Conservation (phyloP, 92 coral and sea anemone species). For the Chrysogorgia sp. region DNA sequence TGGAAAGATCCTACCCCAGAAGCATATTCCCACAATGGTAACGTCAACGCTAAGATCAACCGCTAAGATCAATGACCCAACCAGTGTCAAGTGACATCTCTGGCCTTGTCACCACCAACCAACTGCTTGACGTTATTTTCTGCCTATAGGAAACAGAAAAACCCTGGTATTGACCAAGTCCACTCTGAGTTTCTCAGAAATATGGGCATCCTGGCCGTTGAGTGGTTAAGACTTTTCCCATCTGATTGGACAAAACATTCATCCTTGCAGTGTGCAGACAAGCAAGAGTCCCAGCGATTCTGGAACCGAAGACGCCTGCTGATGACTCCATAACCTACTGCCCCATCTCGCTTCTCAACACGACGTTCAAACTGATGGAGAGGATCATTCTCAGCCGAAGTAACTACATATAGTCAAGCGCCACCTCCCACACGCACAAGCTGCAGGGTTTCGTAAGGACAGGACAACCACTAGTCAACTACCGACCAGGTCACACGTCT, state of each 20-base stretch:
- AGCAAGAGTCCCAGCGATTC: constrained; percentile 32
- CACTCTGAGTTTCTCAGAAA: constrained; percentile 15
- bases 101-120: constrained; percentile 26
- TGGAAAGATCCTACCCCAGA: too few species aligned
- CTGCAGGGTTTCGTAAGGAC: too few species aligned
- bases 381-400: constrained; percentile 34
- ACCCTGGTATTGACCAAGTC: constrained; percentile 36
- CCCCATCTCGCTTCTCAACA: constrained; percentile 50
- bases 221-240: constrained; percentile 27
- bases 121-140: constrained; percentile 27
- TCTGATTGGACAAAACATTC: constrained; percentile 5
- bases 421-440: constrained; percentile 49
- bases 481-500: constrained; percentile 48
- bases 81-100: too few species aligned
- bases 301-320: too few species aligned
- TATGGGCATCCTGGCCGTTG: constrained; percentile 6
- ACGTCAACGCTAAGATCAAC: too few species aligned
- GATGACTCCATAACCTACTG: background rate
- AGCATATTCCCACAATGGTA: too few species aligned
- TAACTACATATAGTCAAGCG: constrained; percentile 27
- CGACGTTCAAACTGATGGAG: constrained; percentile 40
- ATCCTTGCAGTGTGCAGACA: constrained; percentile 31
- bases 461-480: too few species aligned
- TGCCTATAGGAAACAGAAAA: constrained; percentile 22
- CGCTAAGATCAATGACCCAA: too few species aligned